Percentiles rank a stretch among this genome's conserved stretches.
Conservation (phyloP, 2,113 vertebrate genomes). For the Scophthalmus maximus region DNA sequence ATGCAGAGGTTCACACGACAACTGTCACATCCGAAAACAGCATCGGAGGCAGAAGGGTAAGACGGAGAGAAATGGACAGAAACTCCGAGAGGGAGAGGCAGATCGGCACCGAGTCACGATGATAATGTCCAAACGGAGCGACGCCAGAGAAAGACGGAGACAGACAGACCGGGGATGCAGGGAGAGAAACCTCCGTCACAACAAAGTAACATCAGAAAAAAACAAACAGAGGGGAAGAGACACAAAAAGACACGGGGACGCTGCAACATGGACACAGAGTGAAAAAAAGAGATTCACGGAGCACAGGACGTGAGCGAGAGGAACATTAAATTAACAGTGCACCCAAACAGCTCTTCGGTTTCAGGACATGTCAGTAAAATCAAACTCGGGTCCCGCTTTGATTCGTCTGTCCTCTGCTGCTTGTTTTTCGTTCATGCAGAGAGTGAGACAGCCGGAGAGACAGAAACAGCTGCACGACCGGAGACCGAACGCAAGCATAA, state of each 20-base stretch:
- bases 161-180: constrained; percentile 23
- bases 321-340: neutral
- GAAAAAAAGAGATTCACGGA: neutral
- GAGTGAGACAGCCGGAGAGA: neutral
- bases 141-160: constrained; percentile 41
- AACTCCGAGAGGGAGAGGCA: constrained; percentile 27
- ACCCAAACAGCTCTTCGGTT: neutral
- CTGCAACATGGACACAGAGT: constrained; percentile 4
- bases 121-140: constrained; percentile 53
- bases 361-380: neutral
- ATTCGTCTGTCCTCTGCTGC: neutral
- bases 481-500: neutral
- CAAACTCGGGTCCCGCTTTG: neutral
- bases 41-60: neutral
- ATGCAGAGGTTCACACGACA: constrained; percentile 40
- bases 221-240: neutral
- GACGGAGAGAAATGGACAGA: constrained; percentile 26
- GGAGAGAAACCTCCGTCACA: constrained; percentile 55
- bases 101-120: constrained; percentile 21
- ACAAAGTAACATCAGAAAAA: constrained; percentile 43
- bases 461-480: neutral
- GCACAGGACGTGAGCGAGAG: neutral
- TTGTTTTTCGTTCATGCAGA: too few species aligned
- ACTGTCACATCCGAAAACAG: constrained; percentile 53
- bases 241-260: neutral